Base-by-base conservation (phyloP, 2,888 invertebrate genomes). In the Charanyca ferruginea region DNA sequence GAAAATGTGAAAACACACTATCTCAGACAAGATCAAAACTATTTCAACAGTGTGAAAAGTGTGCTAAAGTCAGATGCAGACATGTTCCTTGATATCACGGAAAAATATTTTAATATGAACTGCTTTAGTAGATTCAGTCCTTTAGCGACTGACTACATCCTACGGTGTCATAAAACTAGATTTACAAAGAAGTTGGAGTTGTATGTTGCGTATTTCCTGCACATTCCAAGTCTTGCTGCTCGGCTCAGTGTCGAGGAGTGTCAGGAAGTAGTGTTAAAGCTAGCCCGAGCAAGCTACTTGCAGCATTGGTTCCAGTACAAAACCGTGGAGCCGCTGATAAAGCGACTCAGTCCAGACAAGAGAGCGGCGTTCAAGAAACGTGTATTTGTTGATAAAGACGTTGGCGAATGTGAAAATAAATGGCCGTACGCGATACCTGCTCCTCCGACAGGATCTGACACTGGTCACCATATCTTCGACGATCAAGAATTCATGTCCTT, bases 281-380 rank as follows among this genome's bases (percentile, higher is more conserved):
- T 92, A 42, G 91, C 90, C 0, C 79, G 83, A 60, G 90, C 92
- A 8, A 79, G 86, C 16, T 93, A 87, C 64, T 64, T 93, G 6
- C 23, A 58, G 8, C 28, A 68, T 38, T 87, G 86, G 85, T 90
- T 93, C 63, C 67, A 82, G 1, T 92, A 90, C 60, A 85, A 89
- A 75, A 79, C 64, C 4, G 87, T 90, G 0, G 91, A 92, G 65
- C 89, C 90, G 2, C 75, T 91, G 1, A 72, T 92, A 9, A 91
- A 89, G 76, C 79, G 85, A 28, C 45, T 92, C 2, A 79, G 68
- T 5, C 63, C 65, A 0, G 67, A 85, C 1, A 86, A 88, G 42
- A 80, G 89, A 73, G 63, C 80, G 1, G 60, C 70, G 0, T 85
- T 92, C 18, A 38, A 38, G 16, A 38, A 38, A 41, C 25, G 0